These are phyloP conservation scores for Lucilia sericata DNA, from an alignment of 1,140 invertebrate genomes.

Conservation along the genomic window DNA sequence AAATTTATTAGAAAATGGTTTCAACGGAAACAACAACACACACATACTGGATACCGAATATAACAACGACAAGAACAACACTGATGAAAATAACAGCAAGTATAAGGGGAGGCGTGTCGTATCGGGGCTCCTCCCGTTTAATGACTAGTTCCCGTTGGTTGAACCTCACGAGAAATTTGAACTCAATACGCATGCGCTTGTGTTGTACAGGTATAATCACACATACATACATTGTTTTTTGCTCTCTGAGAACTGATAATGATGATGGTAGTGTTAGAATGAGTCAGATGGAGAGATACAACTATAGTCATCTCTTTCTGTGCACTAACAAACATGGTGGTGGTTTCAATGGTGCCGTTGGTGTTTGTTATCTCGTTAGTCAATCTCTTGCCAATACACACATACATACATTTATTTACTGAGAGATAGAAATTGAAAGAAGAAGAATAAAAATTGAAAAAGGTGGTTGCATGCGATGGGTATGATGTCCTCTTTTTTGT, in stretches of 20 bases:
- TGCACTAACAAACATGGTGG: not conserved
- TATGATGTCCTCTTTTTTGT: not conserved
- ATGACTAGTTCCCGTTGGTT: not conserved
- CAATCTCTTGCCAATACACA: not conserved
- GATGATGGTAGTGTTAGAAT: not conserved
- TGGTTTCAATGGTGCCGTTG: not conserved
- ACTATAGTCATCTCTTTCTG: not conserved
- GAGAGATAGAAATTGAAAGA: constrained; percentile 14
- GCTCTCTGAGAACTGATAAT: not conserved
- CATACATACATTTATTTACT: not conserved
- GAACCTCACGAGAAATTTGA: not conserved
- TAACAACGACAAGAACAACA: too few relatives aligned
- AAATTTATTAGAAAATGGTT: too few relatives aligned
- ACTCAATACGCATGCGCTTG: constrained; percentile 5
- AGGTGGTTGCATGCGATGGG: constrained; percentile 18
- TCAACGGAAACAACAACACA: too few relatives aligned
- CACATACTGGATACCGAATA: too few relatives aligned
- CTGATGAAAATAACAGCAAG: too few relatives aligned
- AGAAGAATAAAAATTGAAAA: not conserved
- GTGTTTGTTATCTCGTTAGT: constrained; percentile 1
- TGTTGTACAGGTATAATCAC: not conserved
- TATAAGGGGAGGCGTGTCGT: not conserved
- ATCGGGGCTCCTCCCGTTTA: not conserved
- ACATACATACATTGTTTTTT: not conserved
- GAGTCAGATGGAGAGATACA: not conserved